These are phyloP conservation scores for Epicauta chinensis DNA, from an alignment of 1,140 invertebrate genomes.

Conservation along the genomic window DNA sequence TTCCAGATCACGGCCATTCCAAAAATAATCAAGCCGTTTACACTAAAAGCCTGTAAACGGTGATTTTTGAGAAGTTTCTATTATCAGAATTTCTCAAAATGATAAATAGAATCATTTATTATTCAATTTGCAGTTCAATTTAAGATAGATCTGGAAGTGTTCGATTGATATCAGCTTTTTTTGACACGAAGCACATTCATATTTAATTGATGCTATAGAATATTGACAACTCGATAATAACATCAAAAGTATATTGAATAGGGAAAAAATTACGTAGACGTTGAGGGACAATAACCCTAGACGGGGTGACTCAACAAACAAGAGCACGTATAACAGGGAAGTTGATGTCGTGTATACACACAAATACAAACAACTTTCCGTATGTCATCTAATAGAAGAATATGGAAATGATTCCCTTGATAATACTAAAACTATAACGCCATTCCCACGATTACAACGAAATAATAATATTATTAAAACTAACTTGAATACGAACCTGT, in stretches of 20 bases:
- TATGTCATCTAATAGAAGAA: constrained; percentile 8
- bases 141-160: too few relatives aligned
- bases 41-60: too few relatives aligned
- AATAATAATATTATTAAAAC: too few relatives aligned
- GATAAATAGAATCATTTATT: too few relatives aligned
- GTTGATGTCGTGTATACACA: constrained; percentile 9
- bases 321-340: constrained; percentile 8
- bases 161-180: too few relatives aligned
- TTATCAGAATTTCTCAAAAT: too few relatives aligned
- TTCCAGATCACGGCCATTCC: too few relatives aligned
- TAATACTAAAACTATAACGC: constrained; percentile 9
- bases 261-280: constrained; percentile 7
- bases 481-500: too few relatives aligned
- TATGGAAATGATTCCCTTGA: constrained; percentile 14
- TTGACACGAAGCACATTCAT: constrained; percentile 4
- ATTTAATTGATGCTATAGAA: constrained; percentile 8
- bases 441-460: constrained; percentile 12
- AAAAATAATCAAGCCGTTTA: too few relatives aligned
- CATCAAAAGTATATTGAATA: constrained; percentile 14
- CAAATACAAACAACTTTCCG: neutral
- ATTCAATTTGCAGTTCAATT: too few relatives aligned
- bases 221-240: constrained; percentile 16
- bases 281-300: constrained; percentile 14
- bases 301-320: constrained; percentile 14
- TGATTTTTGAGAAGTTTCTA: too few relatives aligned